Conservation (phyloP, 2,888 invertebrate species). For the Eupithecia pulchellata region DNA sequence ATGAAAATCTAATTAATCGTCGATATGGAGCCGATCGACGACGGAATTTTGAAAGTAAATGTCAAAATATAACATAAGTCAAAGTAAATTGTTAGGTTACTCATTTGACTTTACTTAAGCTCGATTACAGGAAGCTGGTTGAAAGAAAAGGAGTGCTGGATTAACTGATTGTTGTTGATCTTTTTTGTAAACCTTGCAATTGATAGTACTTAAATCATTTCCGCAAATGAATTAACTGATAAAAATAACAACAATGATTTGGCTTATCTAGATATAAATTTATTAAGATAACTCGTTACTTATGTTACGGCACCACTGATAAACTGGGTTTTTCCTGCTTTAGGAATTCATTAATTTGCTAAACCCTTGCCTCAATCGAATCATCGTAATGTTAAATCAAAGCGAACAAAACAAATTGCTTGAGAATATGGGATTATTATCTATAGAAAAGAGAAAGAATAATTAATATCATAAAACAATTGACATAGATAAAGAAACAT, state of each 20-base stretch:
- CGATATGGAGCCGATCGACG: no score
- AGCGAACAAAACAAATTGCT: no score
- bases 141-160: background rate
- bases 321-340: slow-evolving; percentile 3
- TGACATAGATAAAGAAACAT: no score
- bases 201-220: background rate
- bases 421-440: no score
- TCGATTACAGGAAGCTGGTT: no score
- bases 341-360: background rate
- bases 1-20: no score
- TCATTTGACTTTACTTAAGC: no score
- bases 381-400: background rate
- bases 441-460: no score
- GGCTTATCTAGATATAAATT: background rate
- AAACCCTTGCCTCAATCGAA: background rate
- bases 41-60: no score
- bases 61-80: no score
- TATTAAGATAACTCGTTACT: slow-evolving; percentile 3
- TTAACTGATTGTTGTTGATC: background rate
- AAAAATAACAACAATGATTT: slow-evolving; percentile 4
- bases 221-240: background rate
- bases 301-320: background rate
- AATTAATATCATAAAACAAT: no score
- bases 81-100: no score
- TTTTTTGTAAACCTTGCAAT: background rate